Evolutionary conservation across 1,140 invertebrate genomes (phyloP).

Genomic region (Tenebrio molitor): DNA sequence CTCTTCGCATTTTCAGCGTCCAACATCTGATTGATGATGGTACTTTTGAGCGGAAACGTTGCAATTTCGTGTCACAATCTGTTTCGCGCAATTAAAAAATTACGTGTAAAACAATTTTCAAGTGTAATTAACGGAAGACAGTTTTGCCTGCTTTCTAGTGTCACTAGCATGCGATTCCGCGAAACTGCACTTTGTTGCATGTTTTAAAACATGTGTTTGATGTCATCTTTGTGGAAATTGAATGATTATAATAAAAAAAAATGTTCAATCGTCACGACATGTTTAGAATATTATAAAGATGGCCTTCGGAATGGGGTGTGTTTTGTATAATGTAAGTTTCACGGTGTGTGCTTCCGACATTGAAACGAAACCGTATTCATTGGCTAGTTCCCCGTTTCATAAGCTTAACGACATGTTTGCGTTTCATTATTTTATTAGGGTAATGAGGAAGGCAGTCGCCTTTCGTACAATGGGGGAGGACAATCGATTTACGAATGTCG

Average conservation of each 20-base stretch:
- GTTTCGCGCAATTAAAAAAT: constrained; percentile 33
- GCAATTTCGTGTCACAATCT: constrained; percentile 32
- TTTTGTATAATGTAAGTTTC: constrained; percentile 31
- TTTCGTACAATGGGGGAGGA: constrained; percentile 18
- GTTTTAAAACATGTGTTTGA: constrained; percentile 25
- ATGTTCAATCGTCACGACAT: constrained; percentile 28
- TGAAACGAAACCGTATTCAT: constrained; percentile 32
- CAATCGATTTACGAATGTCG: constrained; percentile 12
- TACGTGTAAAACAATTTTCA: constrained; percentile 39
- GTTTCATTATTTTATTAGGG: constrained; percentile 38
- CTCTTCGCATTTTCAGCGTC: no score
- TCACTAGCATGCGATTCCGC: constrained; percentile 25
- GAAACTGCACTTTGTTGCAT: constrained; percentile 25
- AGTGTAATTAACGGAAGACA: constrained; percentile 28
- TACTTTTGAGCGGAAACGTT: constrained; percentile 28
- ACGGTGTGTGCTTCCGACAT: constrained; percentile 36
- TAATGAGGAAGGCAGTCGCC: constrained; percentile 28
- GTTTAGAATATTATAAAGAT: constrained; percentile 35
- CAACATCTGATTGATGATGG: background rate
- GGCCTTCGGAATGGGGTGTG: constrained; percentile 27
- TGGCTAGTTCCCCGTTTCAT: constrained; percentile 16
- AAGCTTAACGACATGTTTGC: constrained; percentile 33
- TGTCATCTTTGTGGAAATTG: constrained; percentile 26
- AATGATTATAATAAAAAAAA: constrained; percentile 17
- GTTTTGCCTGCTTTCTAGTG: constrained; percentile 34